Percentiles rank a stretch among this genome's conserved stretches.
Conservation (phyloP, 1,140 invertebrate genomes). For the Drosophila seguyi region DNA sequence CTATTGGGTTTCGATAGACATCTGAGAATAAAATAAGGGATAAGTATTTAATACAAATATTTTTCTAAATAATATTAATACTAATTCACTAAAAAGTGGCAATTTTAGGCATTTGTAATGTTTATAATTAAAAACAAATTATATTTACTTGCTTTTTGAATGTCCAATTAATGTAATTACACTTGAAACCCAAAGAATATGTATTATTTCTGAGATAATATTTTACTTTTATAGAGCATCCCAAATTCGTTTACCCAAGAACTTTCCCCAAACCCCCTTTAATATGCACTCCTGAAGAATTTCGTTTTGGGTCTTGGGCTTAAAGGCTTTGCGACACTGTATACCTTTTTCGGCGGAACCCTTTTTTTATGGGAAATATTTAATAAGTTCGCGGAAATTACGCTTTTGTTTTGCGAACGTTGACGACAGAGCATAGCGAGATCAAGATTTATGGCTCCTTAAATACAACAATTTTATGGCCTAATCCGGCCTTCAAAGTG, state of each 20-base stretch:
- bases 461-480: constrained; percentile 70
- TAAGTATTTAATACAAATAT: background rate
- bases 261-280: background rate
- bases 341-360: constrained; percentile 35
- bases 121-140: no score
- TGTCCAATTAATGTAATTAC: no score
- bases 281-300: background rate
- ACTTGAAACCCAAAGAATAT: background rate
- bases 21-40: background rate
- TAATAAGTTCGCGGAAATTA: constrained; percentile 48
- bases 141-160: no score
- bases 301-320: constrained; percentile 25
- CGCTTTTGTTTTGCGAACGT: constrained; percentile 45
- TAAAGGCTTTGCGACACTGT: constrained; percentile 69
- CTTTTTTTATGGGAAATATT: constrained; percentile 59
- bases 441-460: constrained; percentile 69
- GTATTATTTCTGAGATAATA: background rate
- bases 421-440: constrained; percentile 49
- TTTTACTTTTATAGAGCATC: constrained; percentile 1
- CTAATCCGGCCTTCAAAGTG: constrained; percentile 35
- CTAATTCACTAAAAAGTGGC: no score
- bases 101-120: no score
- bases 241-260: no score
- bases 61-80: background rate
- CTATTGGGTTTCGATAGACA: background rate